phyloP scores from a whole-genome alignment of 1,140 invertebrate species.

The Lamellibrachia luymesi region DNA sequence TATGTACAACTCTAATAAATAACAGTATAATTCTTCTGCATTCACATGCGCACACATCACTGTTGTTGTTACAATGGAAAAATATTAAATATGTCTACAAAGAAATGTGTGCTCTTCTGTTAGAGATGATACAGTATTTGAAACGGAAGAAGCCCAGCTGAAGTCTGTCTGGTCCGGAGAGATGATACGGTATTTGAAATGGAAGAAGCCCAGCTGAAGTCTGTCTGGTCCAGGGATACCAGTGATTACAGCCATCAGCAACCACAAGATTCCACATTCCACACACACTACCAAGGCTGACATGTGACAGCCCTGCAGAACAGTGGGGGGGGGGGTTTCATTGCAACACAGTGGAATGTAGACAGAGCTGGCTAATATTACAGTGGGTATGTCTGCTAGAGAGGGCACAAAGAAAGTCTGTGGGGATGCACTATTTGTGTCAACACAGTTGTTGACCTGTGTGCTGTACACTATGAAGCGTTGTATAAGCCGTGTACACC shows the following conservation, averaged over 20 bases:
- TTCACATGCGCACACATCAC: no score
- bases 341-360: background rate
- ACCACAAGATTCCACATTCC: background rate
- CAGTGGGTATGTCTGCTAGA: background rate
- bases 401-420: background rate
- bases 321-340: background rate
- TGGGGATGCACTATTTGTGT: background rate
- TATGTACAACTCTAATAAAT: no score
- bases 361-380: background rate
- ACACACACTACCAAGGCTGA: background rate
- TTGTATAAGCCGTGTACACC: background rate
- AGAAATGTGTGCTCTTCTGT: no score
- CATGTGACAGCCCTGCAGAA: background rate
- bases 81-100: no score
- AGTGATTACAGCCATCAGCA: background rate
- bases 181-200: background rate
- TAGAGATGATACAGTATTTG: background rate
- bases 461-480: background rate
- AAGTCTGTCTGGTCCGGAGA: background rate
- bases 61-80: no score
- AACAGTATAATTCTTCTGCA: no score
- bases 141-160: background rate
- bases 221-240: background rate
- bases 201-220: background rate
- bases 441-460: background rate